Conservation (phyloP, 2,888 invertebrate genomes). For the Sminthurinus aureus region DNA sequence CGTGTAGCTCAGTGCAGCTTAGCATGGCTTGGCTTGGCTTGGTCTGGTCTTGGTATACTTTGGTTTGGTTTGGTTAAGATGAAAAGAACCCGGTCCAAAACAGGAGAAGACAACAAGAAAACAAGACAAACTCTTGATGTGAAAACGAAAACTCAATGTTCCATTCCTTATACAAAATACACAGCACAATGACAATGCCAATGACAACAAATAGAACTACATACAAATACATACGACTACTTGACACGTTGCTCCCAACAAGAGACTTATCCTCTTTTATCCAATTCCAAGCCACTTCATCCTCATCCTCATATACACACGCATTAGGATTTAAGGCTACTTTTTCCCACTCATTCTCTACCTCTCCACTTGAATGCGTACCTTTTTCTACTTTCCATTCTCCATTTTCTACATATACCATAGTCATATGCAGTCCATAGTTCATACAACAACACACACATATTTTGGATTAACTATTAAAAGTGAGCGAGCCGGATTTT, state of each 20-base stretch:
- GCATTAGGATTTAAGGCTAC: not conserved
- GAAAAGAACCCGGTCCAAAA: conserved; percentile 29
- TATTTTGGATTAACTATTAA: not conserved
- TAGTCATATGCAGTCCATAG: too few species aligned
- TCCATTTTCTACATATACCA: too few species aligned
- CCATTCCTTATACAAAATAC: not conserved
- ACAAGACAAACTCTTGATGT: conserved; percentile 1
- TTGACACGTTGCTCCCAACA: not conserved
- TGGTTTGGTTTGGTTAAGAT: conserved; percentile 1
- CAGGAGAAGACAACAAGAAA: not conserved
- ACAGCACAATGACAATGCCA: not conserved
- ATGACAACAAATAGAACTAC: not conserved
- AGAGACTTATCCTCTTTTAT: not conserved
- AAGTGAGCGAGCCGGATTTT: not conserved
- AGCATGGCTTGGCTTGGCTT: too few species aligned
- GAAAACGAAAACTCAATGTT: not conserved
- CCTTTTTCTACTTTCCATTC: too few species aligned
- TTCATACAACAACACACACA: too few species aligned
- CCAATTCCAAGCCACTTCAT: not conserved
- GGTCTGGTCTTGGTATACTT: too few species aligned
- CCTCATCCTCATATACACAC: not conserved
- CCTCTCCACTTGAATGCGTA: too few species aligned
- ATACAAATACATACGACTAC: not conserved
- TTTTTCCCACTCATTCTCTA: not conserved
- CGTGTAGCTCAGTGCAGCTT: not conserved